phyloP scores from a whole-genome alignment of 2,797 vertebrate species.

The Lacerta agilis region DNA sequence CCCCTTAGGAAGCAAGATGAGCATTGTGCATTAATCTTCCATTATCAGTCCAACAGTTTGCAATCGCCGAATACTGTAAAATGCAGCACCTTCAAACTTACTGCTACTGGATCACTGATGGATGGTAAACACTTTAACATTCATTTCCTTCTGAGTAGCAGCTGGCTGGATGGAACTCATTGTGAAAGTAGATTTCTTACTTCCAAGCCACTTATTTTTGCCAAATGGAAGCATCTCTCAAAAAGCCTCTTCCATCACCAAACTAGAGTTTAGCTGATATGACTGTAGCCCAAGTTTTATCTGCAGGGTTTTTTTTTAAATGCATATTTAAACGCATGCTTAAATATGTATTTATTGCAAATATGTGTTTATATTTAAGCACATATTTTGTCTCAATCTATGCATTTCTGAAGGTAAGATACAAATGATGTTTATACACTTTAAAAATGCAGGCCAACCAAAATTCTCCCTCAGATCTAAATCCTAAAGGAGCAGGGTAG shows the following conservation, averaged over 20 bases:
- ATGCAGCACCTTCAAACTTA: background rate
- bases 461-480: too few relatives aligned
- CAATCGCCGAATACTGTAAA: constrained; percentile 16
- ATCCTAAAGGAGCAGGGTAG: background rate
- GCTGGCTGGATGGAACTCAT: background rate
- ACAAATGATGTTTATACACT: too few relatives aligned
- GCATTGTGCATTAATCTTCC: constrained; percentile 21
- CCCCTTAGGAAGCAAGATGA: background rate
- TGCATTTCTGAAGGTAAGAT: too few relatives aligned
- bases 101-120: background rate
- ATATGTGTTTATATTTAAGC: too few relatives aligned
- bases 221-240: background rate
- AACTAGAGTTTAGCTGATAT: background rate
- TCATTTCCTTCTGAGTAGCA: background rate
- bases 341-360: too few relatives aligned
- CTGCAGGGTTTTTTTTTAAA: too few relatives aligned
- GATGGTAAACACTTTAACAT: background rate
- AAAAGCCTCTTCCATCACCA: background rate
- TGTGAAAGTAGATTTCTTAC: background rate
- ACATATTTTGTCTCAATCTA: too few relatives aligned
- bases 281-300: background rate
- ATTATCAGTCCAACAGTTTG: constrained; percentile 17
- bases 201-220: background rate
- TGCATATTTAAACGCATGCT: too few relatives aligned
- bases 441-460: too few relatives aligned